Base-by-base conservation (phyloP, 1,140 invertebrate species). In the Coenobita brevimanus region DNA sequence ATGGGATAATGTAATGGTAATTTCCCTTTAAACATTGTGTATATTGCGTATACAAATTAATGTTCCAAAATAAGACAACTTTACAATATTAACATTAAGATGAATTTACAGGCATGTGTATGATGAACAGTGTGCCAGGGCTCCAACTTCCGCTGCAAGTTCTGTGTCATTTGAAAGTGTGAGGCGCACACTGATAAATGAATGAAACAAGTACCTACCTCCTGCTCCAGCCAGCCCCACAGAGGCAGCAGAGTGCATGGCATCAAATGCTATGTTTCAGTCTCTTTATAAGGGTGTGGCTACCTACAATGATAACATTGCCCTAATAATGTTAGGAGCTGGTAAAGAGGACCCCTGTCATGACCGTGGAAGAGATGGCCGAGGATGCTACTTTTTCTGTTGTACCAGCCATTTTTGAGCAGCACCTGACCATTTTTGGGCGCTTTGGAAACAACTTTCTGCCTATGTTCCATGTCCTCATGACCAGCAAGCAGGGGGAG, bases 151-250 rank as follows among this genome's bases (percentile, higher is more conserved):
- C 33, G 62, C 62, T 30, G 62, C 62, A 64, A 64, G n/a, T 64
- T 64, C 21, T 64, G 62, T 64, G n/a, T n/a, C 62, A 64, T 64
- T 64, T 64, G 62, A 64, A 64, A 64, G 62, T 64, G 62, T 64
- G 62, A 64, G 62, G 21, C 21, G 62, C 21, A 24, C 62, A n/a
- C 33, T n/a, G n/a, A n/a, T n/a, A n/a, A n/a, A n/a, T n/a, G n/a
- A n/a, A n/a, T n/a, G n/a, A n/a, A n/a, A n/a, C 33, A 3, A 30
- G 33, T n/a, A 30, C 62, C n/a, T n/a, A n/a, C n/a, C n/a, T n/a
- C n/a, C n/a, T n/a, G n/a, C n/a, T n/a, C n/a, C n/a, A n/a, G n/a
- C n/a, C n/a, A n/a, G n/a, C n/a, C n/a, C n/a, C n/a, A n/a, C n/a
- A n/a, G n/a, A n/a, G n/a, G n/a, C n/a, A n/a, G n/a, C n/a, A 6